Evolutionary conservation across 2,888 invertebrate genomes (phyloP).

Genomic region (Drosophila algonquin): DNA sequence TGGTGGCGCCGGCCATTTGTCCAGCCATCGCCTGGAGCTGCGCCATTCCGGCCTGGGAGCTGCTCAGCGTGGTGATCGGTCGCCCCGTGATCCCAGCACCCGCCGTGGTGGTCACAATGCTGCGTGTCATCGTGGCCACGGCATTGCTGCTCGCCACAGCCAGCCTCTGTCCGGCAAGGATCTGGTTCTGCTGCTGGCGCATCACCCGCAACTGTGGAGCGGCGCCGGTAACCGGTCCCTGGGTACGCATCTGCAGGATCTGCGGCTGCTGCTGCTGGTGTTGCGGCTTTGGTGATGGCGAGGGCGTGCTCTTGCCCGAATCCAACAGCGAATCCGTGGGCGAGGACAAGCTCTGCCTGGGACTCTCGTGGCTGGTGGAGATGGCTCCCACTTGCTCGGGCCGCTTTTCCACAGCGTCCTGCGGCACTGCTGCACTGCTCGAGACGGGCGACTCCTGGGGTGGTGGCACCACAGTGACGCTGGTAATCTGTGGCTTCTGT

Average conservation of each 20-base stretch:
- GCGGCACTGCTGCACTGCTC: constrained; percentile 62
- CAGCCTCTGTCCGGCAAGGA: constrained; percentile 79
- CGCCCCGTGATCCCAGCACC: constrained; percentile 86
- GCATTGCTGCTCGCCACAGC: constrained; percentile 44
- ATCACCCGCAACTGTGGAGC: constrained; percentile 59
- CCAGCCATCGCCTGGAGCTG: constrained; percentile 77
- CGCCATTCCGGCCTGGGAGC: constrained; percentile 46
- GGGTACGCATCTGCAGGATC: constrained; percentile 47
- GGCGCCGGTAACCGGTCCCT: constrained; percentile 23
- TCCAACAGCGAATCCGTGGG: constrained; percentile 84
- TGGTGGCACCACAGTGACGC: constrained; percentile 84
- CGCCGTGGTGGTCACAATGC: constrained; percentile 91
- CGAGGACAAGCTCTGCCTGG: constrained; percentile 87
- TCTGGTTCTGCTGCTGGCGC: constrained; percentile 54
- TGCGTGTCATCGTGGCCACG: constrained; percentile 85
- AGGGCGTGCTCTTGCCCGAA: constrained; percentile 61
- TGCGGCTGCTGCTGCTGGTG: constrained; percentile 84
- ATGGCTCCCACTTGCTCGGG: constrained; percentile 94
- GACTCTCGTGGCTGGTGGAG: constrained; percentile 92
- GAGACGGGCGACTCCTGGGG: constrained; percentile 82
- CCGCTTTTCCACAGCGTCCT: constrained; percentile 83
- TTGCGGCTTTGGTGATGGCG: constrained; percentile 84
- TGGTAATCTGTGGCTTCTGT: constrained; percentile 59
- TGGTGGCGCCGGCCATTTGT: constrained; percentile 50
- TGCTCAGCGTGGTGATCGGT: constrained; percentile 84